Evolutionary conservation across 2,888 invertebrate genomes (phyloP), one percentile per base, ranked within the genome.

Genomic region (Eristalinus aeneus): DNA sequence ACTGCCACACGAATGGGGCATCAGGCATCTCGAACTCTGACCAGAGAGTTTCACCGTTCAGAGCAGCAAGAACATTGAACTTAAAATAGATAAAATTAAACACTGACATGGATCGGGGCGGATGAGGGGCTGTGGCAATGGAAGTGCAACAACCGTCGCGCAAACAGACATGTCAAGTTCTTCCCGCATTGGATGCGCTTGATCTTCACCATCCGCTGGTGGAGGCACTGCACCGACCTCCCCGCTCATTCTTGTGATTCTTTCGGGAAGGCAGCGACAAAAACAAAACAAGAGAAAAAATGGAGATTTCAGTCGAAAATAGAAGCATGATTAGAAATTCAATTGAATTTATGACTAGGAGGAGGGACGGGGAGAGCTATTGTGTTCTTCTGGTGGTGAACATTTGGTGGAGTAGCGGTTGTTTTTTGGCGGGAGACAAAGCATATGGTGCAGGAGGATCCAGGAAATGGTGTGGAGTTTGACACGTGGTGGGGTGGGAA

Each of bases 261-360:
- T 36, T 22, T 65, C 56, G 73, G 31, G 34, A 53, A 53, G 16
- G 34, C 61, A 54, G 23, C 11, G n/a, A 39, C n/a, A 31, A 63
- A 68, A 9, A 54, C 46, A 46, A 39, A n/a, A 39, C 16, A 12
- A n/a, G n/a, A 16, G 5, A 23, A n/a, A 20, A 20, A 72, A 67
- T 54, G 67, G 65, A 68, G 78, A 34, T 22, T 78, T 10, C 27
- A 67, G 56, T 73, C 16, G 68, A 64, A 76, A 79, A 36, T 34
- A 71, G 10, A 76, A 85, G 67, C 71, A 86, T 74, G 81, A 82
- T 86, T 82, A 86, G 86, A 86, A 46, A 74, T 86, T 82, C 82
- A 86, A 86, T 86, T 86, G 82, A 82, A 74, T 86, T 86, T 86
- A 86, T 81, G 85, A 81, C 56, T 34, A 0, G 16, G 46, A n/a